phyloP scores from a whole-genome alignment of 2,888 invertebrate species.

The Neelides folsomi region DNA sequence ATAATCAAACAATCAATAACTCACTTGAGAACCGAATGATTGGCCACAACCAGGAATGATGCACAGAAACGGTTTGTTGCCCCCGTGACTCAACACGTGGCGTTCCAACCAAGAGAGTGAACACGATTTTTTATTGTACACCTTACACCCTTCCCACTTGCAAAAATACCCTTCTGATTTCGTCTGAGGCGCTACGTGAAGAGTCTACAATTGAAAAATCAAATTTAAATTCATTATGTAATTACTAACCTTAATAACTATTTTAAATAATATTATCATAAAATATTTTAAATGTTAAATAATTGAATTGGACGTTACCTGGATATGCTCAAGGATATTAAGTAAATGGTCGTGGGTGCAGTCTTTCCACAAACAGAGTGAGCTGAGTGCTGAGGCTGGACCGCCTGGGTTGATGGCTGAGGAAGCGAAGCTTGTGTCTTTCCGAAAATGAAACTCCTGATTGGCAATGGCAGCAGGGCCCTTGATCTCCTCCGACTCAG shows the following conservation, averaged over 20 bases:
- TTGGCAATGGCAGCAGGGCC: conserved; percentile 13
- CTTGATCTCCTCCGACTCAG: not conserved
- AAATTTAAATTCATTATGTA: too few species aligned
- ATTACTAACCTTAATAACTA: too few species aligned
- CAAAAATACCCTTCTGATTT: conserved; percentile 69
- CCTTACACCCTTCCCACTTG: conserved; percentile 87
- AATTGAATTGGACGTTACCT: conserved; percentile 43
- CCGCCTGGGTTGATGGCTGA: conserved; percentile 31
- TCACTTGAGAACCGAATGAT: conserved; percentile 40
- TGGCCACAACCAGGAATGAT: conserved; percentile 82
- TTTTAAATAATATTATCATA: too few species aligned
- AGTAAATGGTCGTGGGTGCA: conserved; percentile 65
- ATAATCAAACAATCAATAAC: conserved; percentile 5
- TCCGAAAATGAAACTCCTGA: conserved; percentile 29
- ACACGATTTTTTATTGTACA: conserved; percentile 80
- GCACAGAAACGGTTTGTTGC: conserved; percentile 87
- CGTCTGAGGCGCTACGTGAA: conserved; percentile 74
- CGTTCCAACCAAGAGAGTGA: conserved; percentile 86
- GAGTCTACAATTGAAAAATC: conserved; percentile 46
- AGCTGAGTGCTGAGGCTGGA: conserved; percentile 7
- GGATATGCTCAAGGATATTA: conserved; percentile 72
- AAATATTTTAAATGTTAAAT: not conserved
- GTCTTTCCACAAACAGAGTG: conserved; percentile 62
- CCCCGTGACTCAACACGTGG: conserved; percentile 79
- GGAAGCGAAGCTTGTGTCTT: conserved; percentile 31